Percentiles rank a stretch among this genome's conserved stretches.
Conservation (phyloP, 2,113 vertebrate genomes). For the Saccopteryx bilineata region DNA sequence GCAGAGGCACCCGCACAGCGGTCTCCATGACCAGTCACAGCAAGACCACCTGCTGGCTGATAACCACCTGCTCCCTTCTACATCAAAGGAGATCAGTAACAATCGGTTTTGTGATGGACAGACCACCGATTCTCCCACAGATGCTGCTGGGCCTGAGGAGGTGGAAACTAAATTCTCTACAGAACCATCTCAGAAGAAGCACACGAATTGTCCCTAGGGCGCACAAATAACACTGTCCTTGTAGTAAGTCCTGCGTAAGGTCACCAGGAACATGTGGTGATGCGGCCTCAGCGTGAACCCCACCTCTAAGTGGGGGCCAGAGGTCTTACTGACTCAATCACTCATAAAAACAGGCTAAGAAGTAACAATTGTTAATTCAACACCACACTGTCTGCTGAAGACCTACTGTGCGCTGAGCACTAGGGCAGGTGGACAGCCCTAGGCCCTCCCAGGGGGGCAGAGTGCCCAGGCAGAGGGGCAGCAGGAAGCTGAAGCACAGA, state of each 20-base stretch:
- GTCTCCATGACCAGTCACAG: background rate
- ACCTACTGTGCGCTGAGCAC: background rate
- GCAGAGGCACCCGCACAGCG: background rate
- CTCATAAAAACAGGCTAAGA: fast-evolving
- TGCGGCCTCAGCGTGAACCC: background rate
- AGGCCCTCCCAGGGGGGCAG: background rate
- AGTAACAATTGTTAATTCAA: background rate
- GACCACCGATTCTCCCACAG: background rate
- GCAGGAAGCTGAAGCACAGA: background rate
- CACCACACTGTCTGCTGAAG: background rate
- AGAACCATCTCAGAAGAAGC: background rate
- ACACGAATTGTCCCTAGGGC: no score
- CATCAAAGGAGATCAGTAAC: fast-evolving
- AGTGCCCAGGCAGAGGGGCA: background rate
- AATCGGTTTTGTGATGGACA: fast-evolving
- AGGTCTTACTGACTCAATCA: background rate
- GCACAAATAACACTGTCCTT: fast-evolving
- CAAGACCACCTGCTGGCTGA: background rate
- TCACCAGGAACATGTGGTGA: background rate
- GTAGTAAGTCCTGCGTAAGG: background rate
- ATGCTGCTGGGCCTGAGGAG: background rate
- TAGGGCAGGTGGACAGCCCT: background rate
- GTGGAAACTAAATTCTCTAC: background rate
- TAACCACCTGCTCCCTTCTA: background rate
- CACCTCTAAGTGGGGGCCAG: background rate